Evolutionary conservation across 1,140 invertebrate species (phyloP).

Genomic region (Zaprionus tsacasi): DNA sequence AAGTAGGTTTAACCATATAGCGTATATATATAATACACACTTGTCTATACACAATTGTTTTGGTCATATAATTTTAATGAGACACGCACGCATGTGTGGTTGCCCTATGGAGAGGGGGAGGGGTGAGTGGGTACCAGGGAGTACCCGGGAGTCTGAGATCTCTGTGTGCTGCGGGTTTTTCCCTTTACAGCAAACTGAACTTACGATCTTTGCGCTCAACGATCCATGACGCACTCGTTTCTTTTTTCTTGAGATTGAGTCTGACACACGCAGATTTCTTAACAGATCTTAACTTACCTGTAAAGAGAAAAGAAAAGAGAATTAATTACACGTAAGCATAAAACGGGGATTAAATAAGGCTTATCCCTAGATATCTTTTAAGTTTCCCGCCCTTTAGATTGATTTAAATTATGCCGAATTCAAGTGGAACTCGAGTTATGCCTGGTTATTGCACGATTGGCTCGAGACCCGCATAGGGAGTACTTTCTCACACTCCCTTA

Average conservation of each 20-base stretch:
- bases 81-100: slow-evolving; percentile 49
- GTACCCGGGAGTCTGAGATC: slow-evolving; percentile 7
- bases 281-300: slow-evolving; percentile 62
- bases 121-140: not conserved
- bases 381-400: not conserved
- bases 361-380: not conserved
- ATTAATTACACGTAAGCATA: slow-evolving; percentile 7
- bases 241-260: not conserved
- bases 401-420: not conserved
- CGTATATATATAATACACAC: not conserved
- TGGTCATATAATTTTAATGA: slow-evolving; percentile 69
- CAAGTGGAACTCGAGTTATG: not conserved
- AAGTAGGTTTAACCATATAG: slow-evolving; percentile 14
- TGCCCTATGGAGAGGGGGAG: not conserved
- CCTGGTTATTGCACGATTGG: not conserved
- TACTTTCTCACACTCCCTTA: not conserved
- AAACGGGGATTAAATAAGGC: not conserved
- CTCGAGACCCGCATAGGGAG: not conserved
- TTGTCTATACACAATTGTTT: slow-evolving; percentile 3
- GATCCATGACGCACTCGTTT: slow-evolving; percentile 57
- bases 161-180: slow-evolving; percentile 20
- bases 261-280: slow-evolving; percentile 15
- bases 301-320: slow-evolving; percentile 38
- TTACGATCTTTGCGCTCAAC: slow-evolving; percentile 58
- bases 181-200: slow-evolving; percentile 50